phyloP scores from a whole-genome alignment of 2,113 vertebrate species.

The Podarcis raffonei region DNA sequence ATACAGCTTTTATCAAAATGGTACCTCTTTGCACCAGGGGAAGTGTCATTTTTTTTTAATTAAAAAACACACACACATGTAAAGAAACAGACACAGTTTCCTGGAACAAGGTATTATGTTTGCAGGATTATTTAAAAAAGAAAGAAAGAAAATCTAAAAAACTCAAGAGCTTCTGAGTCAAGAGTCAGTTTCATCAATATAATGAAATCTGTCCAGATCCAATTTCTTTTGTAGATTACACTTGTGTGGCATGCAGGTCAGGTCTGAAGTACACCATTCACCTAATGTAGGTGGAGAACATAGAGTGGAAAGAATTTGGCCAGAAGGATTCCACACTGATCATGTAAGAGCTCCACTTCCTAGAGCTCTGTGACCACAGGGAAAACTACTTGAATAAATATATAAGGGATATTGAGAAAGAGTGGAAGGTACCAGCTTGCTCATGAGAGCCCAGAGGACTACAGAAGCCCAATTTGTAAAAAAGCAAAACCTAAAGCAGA shows the following conservation, averaged over 20 bases:
- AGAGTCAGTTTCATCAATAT: background rate
- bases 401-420: too few relatives aligned
- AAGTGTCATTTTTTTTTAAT: background rate
- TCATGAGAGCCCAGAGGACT: too few relatives aligned
- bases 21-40: background rate
- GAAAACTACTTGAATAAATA: background rate
- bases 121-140: background rate
- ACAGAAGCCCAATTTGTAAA: too few relatives aligned
- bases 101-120: background rate
- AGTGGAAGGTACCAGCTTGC: too few relatives aligned
- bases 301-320: background rate
- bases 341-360: background rate
- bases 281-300: background rate
- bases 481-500: too few relatives aligned
- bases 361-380: background rate
- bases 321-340: background rate
- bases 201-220: background rate
- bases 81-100: background rate
- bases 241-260: background rate
- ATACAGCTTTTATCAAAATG: rapidly evolving
- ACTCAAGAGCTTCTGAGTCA: background rate
- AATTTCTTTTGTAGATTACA: background rate
- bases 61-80: background rate
- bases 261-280: background rate
- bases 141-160: background rate